These are phyloP conservation scores for Phaethornis superciliosus DNA, from an alignment of 2,113 vertebrate species.

Conservation along the genomic window DNA sequence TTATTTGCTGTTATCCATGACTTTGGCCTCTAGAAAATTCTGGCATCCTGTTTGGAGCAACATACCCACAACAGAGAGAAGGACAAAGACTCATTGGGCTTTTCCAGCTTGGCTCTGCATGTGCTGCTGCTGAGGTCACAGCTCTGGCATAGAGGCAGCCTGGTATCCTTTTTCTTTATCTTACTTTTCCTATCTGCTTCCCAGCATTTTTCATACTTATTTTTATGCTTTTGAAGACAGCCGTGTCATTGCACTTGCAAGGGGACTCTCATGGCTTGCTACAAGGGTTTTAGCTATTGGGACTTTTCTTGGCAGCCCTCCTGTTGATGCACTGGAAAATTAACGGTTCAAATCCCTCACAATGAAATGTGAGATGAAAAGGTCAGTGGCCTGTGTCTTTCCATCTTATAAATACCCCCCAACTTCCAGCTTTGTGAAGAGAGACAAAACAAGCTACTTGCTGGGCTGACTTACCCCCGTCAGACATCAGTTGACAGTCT, in stretches of 20 bases:
- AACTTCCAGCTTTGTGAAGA: not conserved
- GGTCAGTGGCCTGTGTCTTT: not conserved
- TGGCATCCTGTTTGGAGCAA: not conserved
- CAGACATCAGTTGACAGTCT: not conserved
- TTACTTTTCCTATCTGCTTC: not conserved
- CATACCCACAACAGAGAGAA: rapidly evolving
- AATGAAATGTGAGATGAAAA: not conserved
- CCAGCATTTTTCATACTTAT: not conserved
- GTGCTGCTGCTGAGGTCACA: not conserved
- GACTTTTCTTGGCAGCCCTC: not conserved
- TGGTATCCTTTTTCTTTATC: not conserved
- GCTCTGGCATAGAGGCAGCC: rapidly evolving
- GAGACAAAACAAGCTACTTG: not conserved
- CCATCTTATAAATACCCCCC: not conserved
- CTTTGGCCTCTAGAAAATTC: not conserved
- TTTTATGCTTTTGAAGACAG: not conserved
- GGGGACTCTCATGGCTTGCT: not conserved
- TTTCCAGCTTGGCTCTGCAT: not conserved
- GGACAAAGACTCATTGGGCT: not conserved
- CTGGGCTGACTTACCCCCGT: not conserved
- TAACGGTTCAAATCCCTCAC: not conserved
- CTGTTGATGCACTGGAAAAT: not conserved
- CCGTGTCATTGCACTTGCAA: not conserved
- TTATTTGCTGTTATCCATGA: not conserved
- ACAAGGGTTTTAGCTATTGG: not conserved